Evolutionary conservation across 2,113 vertebrate genomes (phyloP).

Genomic region (Marmota monax): DNA sequence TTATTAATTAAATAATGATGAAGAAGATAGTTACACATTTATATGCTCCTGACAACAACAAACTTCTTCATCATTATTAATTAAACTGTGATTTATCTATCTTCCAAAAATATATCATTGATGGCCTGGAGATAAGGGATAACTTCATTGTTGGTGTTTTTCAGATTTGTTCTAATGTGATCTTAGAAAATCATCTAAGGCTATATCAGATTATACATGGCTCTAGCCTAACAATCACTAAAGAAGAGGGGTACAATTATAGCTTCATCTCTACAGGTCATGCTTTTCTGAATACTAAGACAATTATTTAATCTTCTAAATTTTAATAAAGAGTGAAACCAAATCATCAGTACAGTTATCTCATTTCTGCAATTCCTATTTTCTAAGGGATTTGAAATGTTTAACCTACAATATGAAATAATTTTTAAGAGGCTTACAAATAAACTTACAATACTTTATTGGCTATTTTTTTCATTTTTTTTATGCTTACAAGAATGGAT

Average conservation of each 20-base stretch:
- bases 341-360: neutral
- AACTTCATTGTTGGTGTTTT: neutral
- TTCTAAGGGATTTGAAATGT: neutral
- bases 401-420: neutral
- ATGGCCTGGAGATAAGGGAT: no score
- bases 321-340: slow-evolving; percentile 19
- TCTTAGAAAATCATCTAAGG: neutral
- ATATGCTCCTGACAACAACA: no score
- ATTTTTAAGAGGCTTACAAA: neutral
- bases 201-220: neutral
- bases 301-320: neutral
- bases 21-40: no score
- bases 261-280: neutral
- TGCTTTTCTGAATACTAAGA: neutral
- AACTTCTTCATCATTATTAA: no score
- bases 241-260: neutral
- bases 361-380: neutral
- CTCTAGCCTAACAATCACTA: neutral
- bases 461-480: neutral
- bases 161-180: neutral
- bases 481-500: neutral
- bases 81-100: no score
- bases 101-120: no score
- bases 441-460: slow-evolving; percentile 48
- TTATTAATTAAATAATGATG: no score